phyloP scores from a whole-genome alignment of 37 sponge, comb jelly and placozoan species.

The Geodia barretti region DNA sequence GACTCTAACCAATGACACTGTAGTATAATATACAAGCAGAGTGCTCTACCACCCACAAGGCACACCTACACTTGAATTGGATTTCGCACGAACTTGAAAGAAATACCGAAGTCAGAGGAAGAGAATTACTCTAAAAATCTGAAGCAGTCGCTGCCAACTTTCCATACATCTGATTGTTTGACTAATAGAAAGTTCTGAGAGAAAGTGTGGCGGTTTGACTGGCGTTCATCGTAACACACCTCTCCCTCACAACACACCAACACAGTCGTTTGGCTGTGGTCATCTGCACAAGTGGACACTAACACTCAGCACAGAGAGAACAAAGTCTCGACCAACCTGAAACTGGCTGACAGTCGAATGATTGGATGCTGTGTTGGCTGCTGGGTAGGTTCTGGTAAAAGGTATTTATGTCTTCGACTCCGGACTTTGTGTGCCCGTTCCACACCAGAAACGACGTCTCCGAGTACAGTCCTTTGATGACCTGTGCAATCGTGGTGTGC shows the following conservation, averaged over 20 bases:
- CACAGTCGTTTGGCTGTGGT: conserved; percentile 24
- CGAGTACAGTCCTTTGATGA: conserved; percentile 67
- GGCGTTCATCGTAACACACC: conserved; percentile 59
- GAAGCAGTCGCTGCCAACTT: conserved; percentile 76
- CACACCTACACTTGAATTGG: no score
- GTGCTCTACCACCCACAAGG: no score
- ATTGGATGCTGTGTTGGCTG: conserved; percentile 43
- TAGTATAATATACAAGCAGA: no score
- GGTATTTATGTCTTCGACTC: conserved; percentile 34
- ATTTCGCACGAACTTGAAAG: no score
- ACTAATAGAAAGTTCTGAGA: conserved; percentile 65
- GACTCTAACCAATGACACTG: no score
- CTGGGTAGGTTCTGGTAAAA: conserved; percentile 75
- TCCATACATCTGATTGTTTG: conserved; percentile 77
- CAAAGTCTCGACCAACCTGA: neutral
- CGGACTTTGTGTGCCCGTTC: conserved; percentile 66
- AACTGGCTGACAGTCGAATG: conserved; percentile 78
- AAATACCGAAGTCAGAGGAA: no score
- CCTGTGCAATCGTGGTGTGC: conserved; percentile 21
- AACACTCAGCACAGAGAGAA: neutral
- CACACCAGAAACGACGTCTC: conserved; percentile 67
- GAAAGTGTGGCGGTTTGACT: conserved; percentile 18
- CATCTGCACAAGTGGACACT: neutral
- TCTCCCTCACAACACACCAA: conserved; percentile 62
- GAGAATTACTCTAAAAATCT: conserved; percentile 55